A percentile compares a stretch with the other conserved stretches of the same genome.
phyloP scores from a whole-genome alignment of 2,113 vertebrate species.

The Patagioenas fasciata region DNA sequence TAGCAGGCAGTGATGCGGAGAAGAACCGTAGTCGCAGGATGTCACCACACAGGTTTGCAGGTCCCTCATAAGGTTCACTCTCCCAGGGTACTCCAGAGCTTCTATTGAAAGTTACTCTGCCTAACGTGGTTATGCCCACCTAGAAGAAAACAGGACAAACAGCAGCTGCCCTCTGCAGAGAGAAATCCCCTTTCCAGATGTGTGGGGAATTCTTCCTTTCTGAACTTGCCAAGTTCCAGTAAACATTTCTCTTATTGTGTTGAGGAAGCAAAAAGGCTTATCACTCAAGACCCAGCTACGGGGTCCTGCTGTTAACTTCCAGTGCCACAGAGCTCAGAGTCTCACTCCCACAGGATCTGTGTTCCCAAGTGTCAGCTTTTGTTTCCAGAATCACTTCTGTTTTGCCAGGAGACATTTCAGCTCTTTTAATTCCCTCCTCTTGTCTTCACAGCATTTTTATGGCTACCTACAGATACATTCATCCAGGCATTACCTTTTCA shows the following conservation, averaged over 20 bases:
- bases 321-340: background rate
- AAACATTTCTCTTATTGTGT: background rate
- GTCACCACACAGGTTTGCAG: background rate
- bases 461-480: background rate
- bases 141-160: background rate
- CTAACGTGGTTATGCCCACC: fast-evolving
- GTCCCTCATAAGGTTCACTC: background rate
- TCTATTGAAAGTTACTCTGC: background rate
- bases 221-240: background rate
- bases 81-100: background rate
- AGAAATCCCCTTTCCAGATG: background rate
- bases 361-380: background rate
- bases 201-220: background rate
- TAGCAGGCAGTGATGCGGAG: background rate
- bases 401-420: background rate
- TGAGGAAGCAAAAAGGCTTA: background rate
- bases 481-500: background rate
- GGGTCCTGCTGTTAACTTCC: background rate
- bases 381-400: background rate
- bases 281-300: background rate
- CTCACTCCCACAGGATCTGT: background rate
- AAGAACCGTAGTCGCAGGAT: background rate
- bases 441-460: conserved; percentile 6
- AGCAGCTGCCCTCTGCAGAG: background rate
- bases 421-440: background rate